Evolutionary conservation across 1,140 invertebrate genomes (phyloP).

Genomic region (Planococcus citri): DNA sequence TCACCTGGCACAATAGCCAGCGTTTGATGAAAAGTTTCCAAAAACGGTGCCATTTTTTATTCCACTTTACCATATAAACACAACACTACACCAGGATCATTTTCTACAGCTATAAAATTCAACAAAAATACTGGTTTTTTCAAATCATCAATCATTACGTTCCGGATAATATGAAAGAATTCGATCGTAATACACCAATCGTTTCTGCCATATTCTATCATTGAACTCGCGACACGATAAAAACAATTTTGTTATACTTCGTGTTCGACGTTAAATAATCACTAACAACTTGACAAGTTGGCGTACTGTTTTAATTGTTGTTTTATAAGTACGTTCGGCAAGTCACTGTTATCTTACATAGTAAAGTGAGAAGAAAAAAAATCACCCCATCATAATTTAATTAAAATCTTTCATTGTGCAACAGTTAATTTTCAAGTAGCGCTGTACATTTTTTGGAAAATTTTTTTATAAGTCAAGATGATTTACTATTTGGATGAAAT

Average conservation of each 20-base stretch:
- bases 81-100: too few species aligned
- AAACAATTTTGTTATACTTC: background rate
- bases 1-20: background rate
- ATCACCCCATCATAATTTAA: background rate
- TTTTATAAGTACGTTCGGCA: background rate
- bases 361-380: too few species aligned
- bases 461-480: too few species aligned
- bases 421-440: background rate
- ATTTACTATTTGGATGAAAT: too few species aligned
- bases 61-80: background rate
- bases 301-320: background rate
- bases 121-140: background rate
- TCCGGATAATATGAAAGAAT: background rate
- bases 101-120: too few species aligned
- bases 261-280: background rate
- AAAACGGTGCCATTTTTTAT: background rate
- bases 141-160: background rate
- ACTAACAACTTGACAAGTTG: background rate
- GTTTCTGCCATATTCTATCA: background rate
- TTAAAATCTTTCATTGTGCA: background rate
- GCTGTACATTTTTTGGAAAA: too few species aligned
- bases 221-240: background rate
- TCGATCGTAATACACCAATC: background rate
- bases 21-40: slow-evolving; percentile 11
- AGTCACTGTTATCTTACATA: background rate